Conservation (phyloP, 2,113 vertebrate species). For the Tachysurus vachellii region DNA sequence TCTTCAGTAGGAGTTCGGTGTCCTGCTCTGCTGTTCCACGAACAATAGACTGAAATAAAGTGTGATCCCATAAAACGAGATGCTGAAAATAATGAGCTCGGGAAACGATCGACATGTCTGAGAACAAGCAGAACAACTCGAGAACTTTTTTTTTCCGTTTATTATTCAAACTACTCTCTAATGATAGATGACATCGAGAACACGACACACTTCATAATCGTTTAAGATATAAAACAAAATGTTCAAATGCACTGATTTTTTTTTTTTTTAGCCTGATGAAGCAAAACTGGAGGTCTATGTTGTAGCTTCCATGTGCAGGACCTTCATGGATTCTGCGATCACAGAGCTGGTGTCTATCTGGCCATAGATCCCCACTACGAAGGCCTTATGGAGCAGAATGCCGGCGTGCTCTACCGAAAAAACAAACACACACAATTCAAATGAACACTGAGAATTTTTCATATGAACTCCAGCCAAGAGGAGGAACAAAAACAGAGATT, state of each 20-base stretch:
- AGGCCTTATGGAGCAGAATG: slow-evolving; percentile 90
- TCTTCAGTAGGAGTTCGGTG: slow-evolving; percentile 25
- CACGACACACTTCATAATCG: background rate
- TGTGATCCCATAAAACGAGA: background rate
- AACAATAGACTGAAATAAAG: slow-evolving; percentile 32
- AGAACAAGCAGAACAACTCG: background rate
- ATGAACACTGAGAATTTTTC: background rate
- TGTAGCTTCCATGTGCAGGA: slow-evolving; percentile 93
- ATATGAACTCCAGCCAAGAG: background rate
- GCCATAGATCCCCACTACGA: slow-evolving; percentile 93
- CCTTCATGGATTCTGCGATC: slow-evolving; percentile 92
- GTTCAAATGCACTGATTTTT: slow-evolving; percentile 11
- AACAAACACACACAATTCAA: background rate
- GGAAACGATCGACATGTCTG: background rate
- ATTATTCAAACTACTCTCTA: slow-evolving; percentile 44
- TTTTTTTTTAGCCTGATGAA: background rate
- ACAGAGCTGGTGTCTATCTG: slow-evolving; percentile 94
- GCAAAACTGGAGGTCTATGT: slow-evolving; percentile 69
- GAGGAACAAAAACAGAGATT: no score
- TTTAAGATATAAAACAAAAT: background rate
- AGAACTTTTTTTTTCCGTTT: slow-evolving; percentile 18
- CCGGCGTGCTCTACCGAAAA: slow-evolving; percentile 84
- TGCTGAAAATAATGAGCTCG: background rate
- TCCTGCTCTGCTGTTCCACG: slow-evolving; percentile 20
- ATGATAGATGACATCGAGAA: background rate